These are phyloP conservation scores for Eustalomyia histrio DNA, from an alignment of 2,888 invertebrate species.

Conservation along the genomic window DNA sequence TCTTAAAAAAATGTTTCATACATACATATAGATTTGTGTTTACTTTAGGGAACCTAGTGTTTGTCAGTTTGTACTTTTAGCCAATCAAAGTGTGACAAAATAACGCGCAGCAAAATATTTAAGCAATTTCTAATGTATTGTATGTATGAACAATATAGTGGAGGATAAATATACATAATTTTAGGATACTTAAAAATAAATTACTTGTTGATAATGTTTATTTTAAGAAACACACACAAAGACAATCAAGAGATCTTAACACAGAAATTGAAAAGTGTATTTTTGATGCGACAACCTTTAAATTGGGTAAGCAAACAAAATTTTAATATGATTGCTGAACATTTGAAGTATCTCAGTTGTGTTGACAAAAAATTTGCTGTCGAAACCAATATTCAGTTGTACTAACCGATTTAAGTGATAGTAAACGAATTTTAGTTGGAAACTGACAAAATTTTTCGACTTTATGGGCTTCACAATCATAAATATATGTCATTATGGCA, in stretches of 20 bases:
- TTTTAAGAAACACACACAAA: neutral
- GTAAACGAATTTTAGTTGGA: too few species aligned
- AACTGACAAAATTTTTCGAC: too few species aligned
- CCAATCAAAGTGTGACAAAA: slow-evolving; percentile 66
- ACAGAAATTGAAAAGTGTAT: too few species aligned
- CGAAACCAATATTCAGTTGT: too few species aligned
- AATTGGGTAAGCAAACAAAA: too few species aligned
- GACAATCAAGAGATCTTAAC: neutral
- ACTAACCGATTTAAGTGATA: too few species aligned
- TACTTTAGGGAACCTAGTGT: slow-evolving; percentile 65
- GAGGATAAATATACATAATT: slow-evolving; percentile 63
- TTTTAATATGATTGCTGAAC: too few species aligned
- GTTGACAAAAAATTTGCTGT: too few species aligned
- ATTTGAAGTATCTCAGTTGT: too few species aligned
- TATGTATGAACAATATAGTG: slow-evolving; percentile 51
- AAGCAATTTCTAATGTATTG: slow-evolving; percentile 60
- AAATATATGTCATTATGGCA: too few species aligned
- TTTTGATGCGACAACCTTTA: too few species aligned
- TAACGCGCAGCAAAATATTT: slow-evolving; percentile 65
- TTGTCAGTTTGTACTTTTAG: slow-evolving; percentile 64
- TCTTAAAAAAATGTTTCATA: slow-evolving; percentile 43
- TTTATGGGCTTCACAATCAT: too few species aligned
- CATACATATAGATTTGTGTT: slow-evolving; percentile 46
- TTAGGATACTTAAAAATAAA: slow-evolving; percentile 15
- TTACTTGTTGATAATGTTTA: slow-evolving; percentile 51